Percentiles rank a stretch among this genome's conserved stretches.
Evolutionary conservation across 2,797 vertebrate genomes (phyloP).

Genomic region (Carduelis carduelis): DNA sequence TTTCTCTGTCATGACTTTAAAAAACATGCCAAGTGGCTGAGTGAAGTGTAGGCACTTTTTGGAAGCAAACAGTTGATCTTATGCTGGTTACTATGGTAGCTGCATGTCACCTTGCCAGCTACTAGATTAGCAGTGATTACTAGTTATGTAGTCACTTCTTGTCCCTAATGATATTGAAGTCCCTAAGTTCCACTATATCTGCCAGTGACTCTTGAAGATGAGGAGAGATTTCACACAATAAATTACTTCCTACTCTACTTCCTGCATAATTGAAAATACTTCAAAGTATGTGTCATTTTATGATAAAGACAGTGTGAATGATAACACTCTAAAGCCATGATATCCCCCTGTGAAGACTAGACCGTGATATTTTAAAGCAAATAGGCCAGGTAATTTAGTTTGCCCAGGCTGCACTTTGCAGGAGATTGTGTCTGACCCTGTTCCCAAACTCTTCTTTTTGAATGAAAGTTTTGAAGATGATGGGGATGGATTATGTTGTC

Average conservation of each 20-base stretch:
- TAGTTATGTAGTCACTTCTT: not conserved
- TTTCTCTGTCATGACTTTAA: not conserved
- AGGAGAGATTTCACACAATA: not conserved
- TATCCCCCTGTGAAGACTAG: not conserved
- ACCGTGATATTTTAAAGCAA: not conserved
- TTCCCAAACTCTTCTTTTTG: not conserved
- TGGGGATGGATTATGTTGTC: not conserved
- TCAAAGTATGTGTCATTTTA: not conserved
- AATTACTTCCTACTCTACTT: not conserved
- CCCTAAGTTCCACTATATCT: not conserved
- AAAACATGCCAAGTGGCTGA: not conserved
- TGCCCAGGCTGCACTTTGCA: not conserved
- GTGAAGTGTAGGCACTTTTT: not conserved
- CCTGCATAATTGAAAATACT: not conserved
- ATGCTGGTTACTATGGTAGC: conserved; percentile 15
- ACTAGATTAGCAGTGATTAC: not conserved
- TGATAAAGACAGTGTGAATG: not conserved
- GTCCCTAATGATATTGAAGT: not conserved
- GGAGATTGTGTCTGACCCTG: not conserved
- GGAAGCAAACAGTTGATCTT: conserved; percentile 8
- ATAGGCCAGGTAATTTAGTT: not conserved
- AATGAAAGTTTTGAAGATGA: not conserved
- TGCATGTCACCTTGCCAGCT: not conserved
- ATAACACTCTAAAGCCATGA: not conserved
- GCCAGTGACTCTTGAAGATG: not conserved